phyloP scores from a whole-genome alignment of 2,888 invertebrate genomes.

The Scrobipalpa costella region DNA sequence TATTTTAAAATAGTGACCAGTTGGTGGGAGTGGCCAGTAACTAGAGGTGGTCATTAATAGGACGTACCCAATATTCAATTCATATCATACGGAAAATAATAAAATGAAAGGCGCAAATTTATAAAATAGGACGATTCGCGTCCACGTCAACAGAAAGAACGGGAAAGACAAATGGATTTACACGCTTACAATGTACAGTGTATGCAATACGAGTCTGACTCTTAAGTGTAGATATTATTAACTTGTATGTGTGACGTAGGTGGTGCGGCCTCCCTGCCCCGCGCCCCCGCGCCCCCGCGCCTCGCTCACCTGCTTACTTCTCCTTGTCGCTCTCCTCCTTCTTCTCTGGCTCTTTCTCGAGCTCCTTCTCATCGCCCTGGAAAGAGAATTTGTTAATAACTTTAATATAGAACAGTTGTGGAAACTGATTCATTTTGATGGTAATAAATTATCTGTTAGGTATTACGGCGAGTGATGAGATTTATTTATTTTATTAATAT shows the following conservation, averaged over 20 bases:
- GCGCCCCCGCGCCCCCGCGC: conserved; percentile 15
- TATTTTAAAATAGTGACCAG: too few species aligned
- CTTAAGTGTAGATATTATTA: conserved; percentile 54
- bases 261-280: conserved; percentile 29
- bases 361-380: conserved; percentile 89
- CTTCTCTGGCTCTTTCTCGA: conserved; percentile 85
- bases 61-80: conserved; percentile 35
- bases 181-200: conserved; percentile 68
- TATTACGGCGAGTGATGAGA: too few species aligned
- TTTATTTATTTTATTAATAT: too few species aligned
- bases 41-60: too few species aligned
- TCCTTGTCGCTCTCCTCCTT: conserved; percentile 83
- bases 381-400: conserved; percentile 40
- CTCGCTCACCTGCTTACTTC: conserved; percentile 46
- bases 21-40: too few species aligned
- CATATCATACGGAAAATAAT: conserved; percentile 40
- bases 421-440: too few species aligned
- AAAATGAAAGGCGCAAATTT: conserved; percentile 46
- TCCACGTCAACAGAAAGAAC: conserved; percentile 56
- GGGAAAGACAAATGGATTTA: conserved; percentile 80
- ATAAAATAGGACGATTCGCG: conserved; percentile 44
- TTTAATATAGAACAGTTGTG: too few species aligned
- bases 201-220: conserved; percentile 67
- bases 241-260: conserved; percentile 42
- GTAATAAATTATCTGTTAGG: too few species aligned